Evolutionary conservation across 2,888 invertebrate genomes (phyloP).

Genomic region (Spilarctia lutea): DNA sequence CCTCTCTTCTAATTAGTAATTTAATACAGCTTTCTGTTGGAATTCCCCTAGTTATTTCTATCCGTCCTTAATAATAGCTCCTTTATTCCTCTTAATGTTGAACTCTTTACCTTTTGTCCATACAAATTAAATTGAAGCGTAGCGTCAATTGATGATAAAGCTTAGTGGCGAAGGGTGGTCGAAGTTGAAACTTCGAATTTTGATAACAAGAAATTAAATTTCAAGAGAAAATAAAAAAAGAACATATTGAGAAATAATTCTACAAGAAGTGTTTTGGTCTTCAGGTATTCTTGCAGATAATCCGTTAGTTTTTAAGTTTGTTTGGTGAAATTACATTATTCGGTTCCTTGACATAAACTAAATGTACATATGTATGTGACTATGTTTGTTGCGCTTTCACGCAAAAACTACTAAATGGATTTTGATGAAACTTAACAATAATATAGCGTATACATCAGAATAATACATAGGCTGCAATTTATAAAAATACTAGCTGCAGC

Average conservation of each 20-base stretch:
- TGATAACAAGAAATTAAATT: too few relatives aligned
- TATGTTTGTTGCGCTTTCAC: too few relatives aligned
- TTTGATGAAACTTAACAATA: too few relatives aligned
- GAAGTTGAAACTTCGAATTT: not conserved
- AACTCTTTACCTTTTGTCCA: conserved; percentile 40
- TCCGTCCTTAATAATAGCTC: conserved; percentile 36
- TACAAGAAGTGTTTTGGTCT: not conserved
- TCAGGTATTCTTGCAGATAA: too few relatives aligned
- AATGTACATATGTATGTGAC: too few relatives aligned
- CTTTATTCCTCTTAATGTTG: conserved; percentile 28
- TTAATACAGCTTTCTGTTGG: conserved; percentile 39
- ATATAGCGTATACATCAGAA: too few relatives aligned
- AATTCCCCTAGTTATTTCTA: conserved; percentile 25
- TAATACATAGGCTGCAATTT: too few relatives aligned
- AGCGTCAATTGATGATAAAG: conserved; percentile 23
- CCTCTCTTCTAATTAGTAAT: conserved; percentile 43
- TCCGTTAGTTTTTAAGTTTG: too few relatives aligned
- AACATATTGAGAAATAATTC: not conserved
- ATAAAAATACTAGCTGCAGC: too few relatives aligned
- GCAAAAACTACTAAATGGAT: too few relatives aligned
- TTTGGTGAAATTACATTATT: too few relatives aligned
- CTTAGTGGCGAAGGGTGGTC: not conserved
- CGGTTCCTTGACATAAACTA: not conserved
- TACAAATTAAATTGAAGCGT: conserved; percentile 37
- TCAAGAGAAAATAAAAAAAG: too few relatives aligned